Conservation (phyloP, 2,888 invertebrate genomes). For the Phortica okadai region DNA sequence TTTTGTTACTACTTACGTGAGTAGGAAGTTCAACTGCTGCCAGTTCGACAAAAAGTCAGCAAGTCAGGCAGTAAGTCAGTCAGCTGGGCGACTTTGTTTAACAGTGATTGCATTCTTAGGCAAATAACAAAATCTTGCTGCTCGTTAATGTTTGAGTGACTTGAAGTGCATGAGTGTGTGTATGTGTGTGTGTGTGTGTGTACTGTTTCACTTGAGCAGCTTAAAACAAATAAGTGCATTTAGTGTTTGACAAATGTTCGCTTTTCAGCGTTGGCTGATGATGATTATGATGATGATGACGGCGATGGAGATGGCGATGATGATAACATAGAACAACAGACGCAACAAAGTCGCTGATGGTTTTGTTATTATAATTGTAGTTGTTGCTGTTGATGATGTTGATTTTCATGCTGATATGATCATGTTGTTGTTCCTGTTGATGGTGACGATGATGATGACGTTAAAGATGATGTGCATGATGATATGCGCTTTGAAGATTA, state of each 20-base stretch:
- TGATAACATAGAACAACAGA: constrained; percentile 56
- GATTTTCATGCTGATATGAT: background rate
- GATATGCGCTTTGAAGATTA: constrained; percentile 30
- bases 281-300: background rate
- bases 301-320: constrained; percentile 60
- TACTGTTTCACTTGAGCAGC: constrained; percentile 19
- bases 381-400: constrained; percentile 13
- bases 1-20: background rate
- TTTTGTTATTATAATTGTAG: background rate
- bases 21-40: constrained; percentile 53
- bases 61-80: constrained; percentile 49
- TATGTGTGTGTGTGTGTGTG: background rate
- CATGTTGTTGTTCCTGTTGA: background rate
- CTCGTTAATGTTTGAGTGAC: background rate
- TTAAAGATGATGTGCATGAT: constrained; percentile 17
- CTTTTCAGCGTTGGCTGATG: constrained; percentile 46
- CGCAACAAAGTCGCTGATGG: background rate
- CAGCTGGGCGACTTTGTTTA: constrained; percentile 11
- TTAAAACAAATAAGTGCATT: constrained; percentile 70
- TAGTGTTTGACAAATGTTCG: constrained; percentile 71
- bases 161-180: background rate
- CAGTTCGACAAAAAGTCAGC: constrained; percentile 51
- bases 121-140: constrained; percentile 34
- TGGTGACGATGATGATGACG: background rate
- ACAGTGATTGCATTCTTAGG: constrained; percentile 57